Conservation (phyloP, 2,888 invertebrate genomes). For the Exephanes ischioxanthus region DNA sequence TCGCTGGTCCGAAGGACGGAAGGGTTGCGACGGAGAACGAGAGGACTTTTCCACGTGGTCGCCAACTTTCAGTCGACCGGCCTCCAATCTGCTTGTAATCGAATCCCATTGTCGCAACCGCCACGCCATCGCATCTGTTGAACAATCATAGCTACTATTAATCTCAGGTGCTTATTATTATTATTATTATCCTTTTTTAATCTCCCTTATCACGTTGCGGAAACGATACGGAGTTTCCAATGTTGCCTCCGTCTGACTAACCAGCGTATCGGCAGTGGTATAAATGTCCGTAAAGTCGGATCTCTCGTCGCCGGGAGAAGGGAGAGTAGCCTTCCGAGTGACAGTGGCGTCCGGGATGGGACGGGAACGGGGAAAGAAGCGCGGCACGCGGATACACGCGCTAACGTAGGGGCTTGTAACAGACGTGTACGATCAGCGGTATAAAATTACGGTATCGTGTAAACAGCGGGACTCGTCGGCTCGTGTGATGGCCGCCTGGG, state of each 20-base stretch:
- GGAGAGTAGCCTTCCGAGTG: slow-evolving; percentile 17
- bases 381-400: slow-evolving; percentile 43
- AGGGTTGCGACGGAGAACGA: neutral
- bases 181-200: neutral
- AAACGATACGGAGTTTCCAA: slow-evolving; percentile 2
- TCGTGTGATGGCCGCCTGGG: slow-evolving; percentile 83
- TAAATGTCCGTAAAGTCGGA: slow-evolving; percentile 39
- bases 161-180: neutral
- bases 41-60: slow-evolving; percentile 42
- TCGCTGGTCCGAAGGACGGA: slow-evolving; percentile 10
- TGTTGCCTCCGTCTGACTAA: slow-evolving; percentile 9
- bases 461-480: slow-evolving; percentile 82
- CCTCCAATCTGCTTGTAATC: slow-evolving; percentile 32
- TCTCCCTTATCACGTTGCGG: neutral
- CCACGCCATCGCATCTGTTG: neutral
- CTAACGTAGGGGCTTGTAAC: slow-evolving; percentile 67
- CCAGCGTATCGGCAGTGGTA: slow-evolving; percentile 18
- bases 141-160: neutral
- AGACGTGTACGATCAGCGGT: slow-evolving; percentile 80
- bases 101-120: slow-evolving; percentile 28
- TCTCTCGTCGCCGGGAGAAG: slow-evolving; percentile 13
- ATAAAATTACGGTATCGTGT: slow-evolving; percentile 83
- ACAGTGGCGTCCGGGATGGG: slow-evolving; percentile 52
- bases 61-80: slow-evolving; percentile 15
- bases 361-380: slow-evolving; percentile 31